Evolutionary conservation across 2,797 vertebrate genomes (phyloP), one percentile per base, ranked within the genome.

Genomic region (Neomorphus geoffroyi): DNA sequence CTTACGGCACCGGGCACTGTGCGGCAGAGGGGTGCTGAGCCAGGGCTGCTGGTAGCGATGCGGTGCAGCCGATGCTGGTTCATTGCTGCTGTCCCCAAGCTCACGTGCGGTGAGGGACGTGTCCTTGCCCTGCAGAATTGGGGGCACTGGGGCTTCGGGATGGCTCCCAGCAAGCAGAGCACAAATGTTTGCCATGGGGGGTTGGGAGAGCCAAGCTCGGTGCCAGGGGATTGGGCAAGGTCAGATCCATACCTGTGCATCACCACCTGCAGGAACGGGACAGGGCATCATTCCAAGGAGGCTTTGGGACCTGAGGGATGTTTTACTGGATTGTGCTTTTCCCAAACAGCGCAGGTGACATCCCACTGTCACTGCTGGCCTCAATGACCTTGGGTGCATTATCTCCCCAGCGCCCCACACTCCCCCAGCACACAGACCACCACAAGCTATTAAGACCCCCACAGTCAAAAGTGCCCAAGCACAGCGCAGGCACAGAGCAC

Each of bases 381-480:
- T 54, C 83, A 22, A 53, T 94, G 94, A 95, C 95, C 96, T 95
- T 94, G 93, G 86, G 35, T 69, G 51, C 85, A 41, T 71, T 89
- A 30, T 53, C 53, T 45, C 58, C 16, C 32, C 2, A 0, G 14
- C 10, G 11, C n/a, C 57, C 65, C 4, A 0, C 5, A 1, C 45
- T 72, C 13, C 30, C 28, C 9, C 2, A 0, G 28, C 88, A 12
- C 50, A 4, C 35, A 41, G 65, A 81, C 16, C 80, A 14, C 64
- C 12, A 10, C 62, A 5, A 70, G 11, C 46, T 61, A 22, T 13
- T 35, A 5, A 37, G 41, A 41, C 53, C 32, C 32, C 33, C n/a
- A 30, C 1, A 1, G 60, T 61, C 69, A 18, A 46, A 60, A 28
- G 24, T 72, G 46, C 24, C 39, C 35, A 13, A 11, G 14, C 0